Percentiles rank a stretch among this genome's conserved stretches.
phyloP scores from a whole-genome alignment of 2,113 vertebrate genomes.

The Craseonycteris thonglongyai region DNA sequence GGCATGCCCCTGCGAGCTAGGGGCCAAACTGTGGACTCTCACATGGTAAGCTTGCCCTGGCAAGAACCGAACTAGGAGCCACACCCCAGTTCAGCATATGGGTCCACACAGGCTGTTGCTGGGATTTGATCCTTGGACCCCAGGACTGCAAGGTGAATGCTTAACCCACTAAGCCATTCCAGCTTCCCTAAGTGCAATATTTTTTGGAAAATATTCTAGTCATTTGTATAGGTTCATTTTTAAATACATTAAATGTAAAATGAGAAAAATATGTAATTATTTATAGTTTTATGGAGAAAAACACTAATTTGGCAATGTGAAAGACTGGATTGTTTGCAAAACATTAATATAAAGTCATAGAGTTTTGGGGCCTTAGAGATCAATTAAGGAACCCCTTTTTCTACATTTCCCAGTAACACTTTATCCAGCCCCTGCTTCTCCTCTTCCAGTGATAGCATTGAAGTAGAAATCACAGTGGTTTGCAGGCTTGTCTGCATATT shows the following conservation, averaged over 20 bases:
- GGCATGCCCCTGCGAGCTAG: too few relatives aligned
- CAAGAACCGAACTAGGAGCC: too few relatives aligned
- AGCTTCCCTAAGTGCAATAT: constrained; percentile 69
- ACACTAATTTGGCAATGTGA: background rate
- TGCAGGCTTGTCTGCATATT: background rate
- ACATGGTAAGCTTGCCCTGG: too few relatives aligned
- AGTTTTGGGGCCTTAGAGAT: background rate
- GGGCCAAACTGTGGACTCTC: too few relatives aligned
- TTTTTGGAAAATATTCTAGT: constrained; percentile 45
- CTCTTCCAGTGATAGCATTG: background rate
- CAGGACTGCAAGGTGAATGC: too few relatives aligned
- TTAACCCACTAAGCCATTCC: too few relatives aligned
- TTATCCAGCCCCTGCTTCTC: background rate
- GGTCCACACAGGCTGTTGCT: too few relatives aligned
- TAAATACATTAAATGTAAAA: constrained; percentile 75
- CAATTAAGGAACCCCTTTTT: background rate
- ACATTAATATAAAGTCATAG: background rate
- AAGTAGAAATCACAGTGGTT: background rate
- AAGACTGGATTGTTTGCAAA: constrained; percentile 1
- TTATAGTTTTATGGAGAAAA: constrained; percentile 11
- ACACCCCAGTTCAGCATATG: too few relatives aligned
- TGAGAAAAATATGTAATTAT: constrained; percentile 5
- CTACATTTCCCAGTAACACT: background rate
- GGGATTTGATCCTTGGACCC: too few relatives aligned
- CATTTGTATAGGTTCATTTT: constrained; percentile 74